Percentiles rank a stretch among this genome's conserved stretches.
Conservation (phyloP, 2,113 vertebrate genomes). For the Pituophis catenifer region DNA sequence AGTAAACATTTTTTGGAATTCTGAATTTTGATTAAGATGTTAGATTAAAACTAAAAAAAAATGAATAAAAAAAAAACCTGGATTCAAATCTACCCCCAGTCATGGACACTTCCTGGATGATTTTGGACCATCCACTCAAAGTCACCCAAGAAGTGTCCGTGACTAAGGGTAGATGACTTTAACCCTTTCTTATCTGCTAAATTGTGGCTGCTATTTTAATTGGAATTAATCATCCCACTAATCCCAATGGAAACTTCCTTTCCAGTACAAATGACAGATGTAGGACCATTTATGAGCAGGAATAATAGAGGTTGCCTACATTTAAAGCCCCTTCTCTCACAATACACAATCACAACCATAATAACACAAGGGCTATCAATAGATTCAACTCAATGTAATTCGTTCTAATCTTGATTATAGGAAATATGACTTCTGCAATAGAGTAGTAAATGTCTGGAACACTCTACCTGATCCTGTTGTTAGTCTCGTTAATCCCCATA, state of each 20-base stretch:
- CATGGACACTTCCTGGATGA: not conserved
- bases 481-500: too few species aligned
- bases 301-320: not conserved
- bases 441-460: too few species aligned
- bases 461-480: too few species aligned
- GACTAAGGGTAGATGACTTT: not conserved
- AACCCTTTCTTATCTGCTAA: not conserved
- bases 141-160: not conserved
- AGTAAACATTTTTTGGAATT: not conserved
- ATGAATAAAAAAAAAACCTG: not conserved
- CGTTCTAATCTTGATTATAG: too few species aligned
- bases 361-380: too few species aligned
- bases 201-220: not conserved
- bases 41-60: not conserved
- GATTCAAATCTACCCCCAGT: not conserved
- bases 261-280: not conserved
- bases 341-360: not conserved
- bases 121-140: not conserved
- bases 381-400: too few species aligned
- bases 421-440: too few species aligned
- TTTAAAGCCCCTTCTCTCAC: not conserved
- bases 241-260: not conserved
- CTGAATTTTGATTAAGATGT: not conserved
- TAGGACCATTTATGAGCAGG: not conserved
- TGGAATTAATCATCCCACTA: not conserved